A percentile compares a stretch with the other conserved stretches of the same genome.
phyloP scores from a whole-genome alignment of 2,113 vertebrate species.

The Cephalopterus ornatus region DNA sequence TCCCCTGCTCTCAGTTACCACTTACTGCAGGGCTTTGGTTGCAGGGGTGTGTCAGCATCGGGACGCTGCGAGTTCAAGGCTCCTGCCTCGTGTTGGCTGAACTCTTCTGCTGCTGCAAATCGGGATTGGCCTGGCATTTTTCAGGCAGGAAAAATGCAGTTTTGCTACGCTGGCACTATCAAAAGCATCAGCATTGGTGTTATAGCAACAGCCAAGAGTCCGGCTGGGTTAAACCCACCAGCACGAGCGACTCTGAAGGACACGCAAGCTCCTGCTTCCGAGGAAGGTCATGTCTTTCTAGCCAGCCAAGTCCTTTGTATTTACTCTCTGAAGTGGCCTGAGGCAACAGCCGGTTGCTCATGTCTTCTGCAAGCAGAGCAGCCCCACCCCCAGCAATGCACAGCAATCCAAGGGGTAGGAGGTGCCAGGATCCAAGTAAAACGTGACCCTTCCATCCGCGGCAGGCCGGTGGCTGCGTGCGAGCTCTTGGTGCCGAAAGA shows the following conservation, averaged over 20 bases:
- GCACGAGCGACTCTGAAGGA: fast-evolving
- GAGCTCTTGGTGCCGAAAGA: fast-evolving
- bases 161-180: background rate
- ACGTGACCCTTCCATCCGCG: fast-evolving
- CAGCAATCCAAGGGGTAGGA: background rate
- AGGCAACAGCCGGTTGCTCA: background rate
- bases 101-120: background rate
- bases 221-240: background rate
- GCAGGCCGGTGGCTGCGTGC: fast-evolving
- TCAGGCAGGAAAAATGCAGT: background rate
- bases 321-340: background rate
- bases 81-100: fast-evolving
- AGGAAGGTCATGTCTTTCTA: background rate
- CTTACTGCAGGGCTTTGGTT: background rate
- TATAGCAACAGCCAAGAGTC: background rate
- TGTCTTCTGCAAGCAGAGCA: background rate
- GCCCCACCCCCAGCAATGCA: background rate
- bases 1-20: background rate
- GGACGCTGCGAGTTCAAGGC: background rate
- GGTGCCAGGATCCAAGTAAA: background rate
- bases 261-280: fast-evolving
- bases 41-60: background rate
- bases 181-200: background rate
- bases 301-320: background rate
- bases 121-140: background rate